phyloP scores from a whole-genome alignment of 2,888 invertebrate species.

The Lagria hirta region DNA sequence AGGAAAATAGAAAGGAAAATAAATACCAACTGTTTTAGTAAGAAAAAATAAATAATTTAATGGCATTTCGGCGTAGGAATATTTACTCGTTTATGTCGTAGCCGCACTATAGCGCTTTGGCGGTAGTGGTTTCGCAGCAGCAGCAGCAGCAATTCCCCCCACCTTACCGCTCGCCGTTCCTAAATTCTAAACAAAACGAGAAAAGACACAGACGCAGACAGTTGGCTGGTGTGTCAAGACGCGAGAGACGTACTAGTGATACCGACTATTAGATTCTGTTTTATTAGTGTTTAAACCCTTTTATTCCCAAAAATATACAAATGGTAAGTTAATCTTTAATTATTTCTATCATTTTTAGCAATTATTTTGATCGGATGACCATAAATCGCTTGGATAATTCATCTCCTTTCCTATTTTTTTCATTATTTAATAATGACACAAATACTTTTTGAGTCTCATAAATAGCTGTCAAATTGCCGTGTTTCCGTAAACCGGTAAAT shows the following conservation, averaged over 20 bases:
- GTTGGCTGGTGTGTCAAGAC: constrained; percentile 51
- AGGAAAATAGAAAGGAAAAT: too few species aligned
- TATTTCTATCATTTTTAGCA: not conserved
- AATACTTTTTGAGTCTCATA: constrained; percentile 36
- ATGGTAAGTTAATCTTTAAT: constrained; percentile 48
- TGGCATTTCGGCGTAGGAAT: constrained; percentile 56
- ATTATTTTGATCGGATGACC: constrained; percentile 18
- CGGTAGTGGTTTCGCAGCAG: constrained; percentile 48
- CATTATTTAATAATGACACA: too few species aligned
- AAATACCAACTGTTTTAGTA: too few species aligned
- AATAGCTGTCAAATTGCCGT: constrained; percentile 46
- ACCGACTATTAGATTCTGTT: too few species aligned
- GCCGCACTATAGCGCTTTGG: constrained; percentile 55
- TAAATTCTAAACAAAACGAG: constrained; percentile 52
- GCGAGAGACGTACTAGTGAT: constrained; percentile 41
- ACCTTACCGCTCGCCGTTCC: constrained; percentile 36
- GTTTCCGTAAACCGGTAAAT: constrained; percentile 46
- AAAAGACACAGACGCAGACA: constrained; percentile 46
- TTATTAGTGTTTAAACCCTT: constrained; percentile 42
- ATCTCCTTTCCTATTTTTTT: too few species aligned
- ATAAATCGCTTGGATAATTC: constrained; percentile 32
- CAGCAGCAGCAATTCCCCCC: too few species aligned
- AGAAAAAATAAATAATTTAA: too few species aligned
- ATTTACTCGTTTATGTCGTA: constrained; percentile 55
- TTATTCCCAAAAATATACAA: constrained; percentile 52